A percentile compares a stretch with the other conserved stretches of the same genome.
Evolutionary conservation across 30 jellyfish, hydroid and myxozoan genomes (phyloP).

Genomic region (Aurelia sp.): DNA sequence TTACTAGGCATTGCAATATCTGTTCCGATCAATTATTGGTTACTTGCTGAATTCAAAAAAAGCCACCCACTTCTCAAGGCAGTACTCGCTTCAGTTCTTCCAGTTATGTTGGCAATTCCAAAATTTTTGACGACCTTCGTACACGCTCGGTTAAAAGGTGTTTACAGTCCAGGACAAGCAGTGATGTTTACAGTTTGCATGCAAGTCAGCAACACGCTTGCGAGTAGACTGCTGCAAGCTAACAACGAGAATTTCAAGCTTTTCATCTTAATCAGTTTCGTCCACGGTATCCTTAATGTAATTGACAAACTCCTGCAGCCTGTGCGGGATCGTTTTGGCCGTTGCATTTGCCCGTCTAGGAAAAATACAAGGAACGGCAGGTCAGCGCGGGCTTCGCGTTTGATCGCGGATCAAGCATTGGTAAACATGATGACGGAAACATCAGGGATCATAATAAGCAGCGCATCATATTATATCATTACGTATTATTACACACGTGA

Average conservation of each 20-base stretch:
- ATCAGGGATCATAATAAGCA: constrained; percentile 12
- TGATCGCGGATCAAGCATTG: constrained; percentile 36
- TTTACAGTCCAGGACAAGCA: constrained; percentile 2
- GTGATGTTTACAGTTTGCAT: neutral
- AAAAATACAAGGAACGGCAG: too few relatives aligned
- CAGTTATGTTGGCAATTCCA: constrained; percentile 14
- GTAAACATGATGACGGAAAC: constrained; percentile 28
- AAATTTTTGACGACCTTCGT: neutral
- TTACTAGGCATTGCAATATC: neutral
- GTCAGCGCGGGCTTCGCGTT: neutral
- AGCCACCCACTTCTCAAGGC: neutral
- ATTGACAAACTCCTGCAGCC: constrained; percentile 34
- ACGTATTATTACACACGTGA: constrained; percentile 22
- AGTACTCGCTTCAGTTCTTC: constrained; percentile 13
- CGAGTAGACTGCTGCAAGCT: constrained; percentile 29
- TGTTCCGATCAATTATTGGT: neutral
- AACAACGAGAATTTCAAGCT: neutral
- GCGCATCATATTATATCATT: constrained; percentile 12
- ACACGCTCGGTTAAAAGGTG: neutral
- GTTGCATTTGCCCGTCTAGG: too few relatives aligned
- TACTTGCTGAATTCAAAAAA: neutral
- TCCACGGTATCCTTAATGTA: constrained; percentile 34
- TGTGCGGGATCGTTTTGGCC: neutral
- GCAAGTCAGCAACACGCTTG: neutral
- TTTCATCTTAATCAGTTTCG: constrained; percentile 25